phyloP scores from a whole-genome alignment of 2,113 vertebrate species.

The Uropsilus gracilis region DNA sequence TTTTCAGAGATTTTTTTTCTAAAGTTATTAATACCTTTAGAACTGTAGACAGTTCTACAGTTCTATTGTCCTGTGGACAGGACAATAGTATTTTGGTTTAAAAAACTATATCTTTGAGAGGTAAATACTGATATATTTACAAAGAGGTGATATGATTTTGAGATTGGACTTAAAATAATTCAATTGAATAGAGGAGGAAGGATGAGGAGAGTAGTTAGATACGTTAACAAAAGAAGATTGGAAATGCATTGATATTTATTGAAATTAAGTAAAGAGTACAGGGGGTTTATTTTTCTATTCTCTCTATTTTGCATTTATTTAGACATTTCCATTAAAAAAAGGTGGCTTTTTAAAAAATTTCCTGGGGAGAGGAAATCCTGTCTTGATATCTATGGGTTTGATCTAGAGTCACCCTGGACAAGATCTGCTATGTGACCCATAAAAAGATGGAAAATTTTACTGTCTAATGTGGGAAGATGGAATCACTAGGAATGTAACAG shows the following conservation, averaged over 20 bases:
- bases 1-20: conserved; percentile 33
- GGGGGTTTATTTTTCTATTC: neutral
- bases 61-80: neutral
- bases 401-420: neutral
- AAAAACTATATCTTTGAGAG: neutral
- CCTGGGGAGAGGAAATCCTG: neutral
- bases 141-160: neutral
- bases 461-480: neutral
- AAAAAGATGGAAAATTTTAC: neutral
- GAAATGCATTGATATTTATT: neutral
- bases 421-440: neutral
- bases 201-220: neutral
- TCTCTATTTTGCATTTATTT: neutral
- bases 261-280: neutral
- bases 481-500: neutral
- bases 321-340: neutral
- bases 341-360: neutral
- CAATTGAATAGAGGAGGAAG: neutral
- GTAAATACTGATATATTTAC: neutral
- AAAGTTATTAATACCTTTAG: conserved; percentile 21
- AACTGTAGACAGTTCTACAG: too few relatives aligned
- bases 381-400: neutral
- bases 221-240: neutral
- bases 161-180: neutral
- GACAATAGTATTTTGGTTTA: neutral